Percentiles rank a stretch among this genome's conserved stretches.
Evolutionary conservation across 64 coral and sea anemone species (phyloP).

Genomic region (Porites lutea): DNA sequence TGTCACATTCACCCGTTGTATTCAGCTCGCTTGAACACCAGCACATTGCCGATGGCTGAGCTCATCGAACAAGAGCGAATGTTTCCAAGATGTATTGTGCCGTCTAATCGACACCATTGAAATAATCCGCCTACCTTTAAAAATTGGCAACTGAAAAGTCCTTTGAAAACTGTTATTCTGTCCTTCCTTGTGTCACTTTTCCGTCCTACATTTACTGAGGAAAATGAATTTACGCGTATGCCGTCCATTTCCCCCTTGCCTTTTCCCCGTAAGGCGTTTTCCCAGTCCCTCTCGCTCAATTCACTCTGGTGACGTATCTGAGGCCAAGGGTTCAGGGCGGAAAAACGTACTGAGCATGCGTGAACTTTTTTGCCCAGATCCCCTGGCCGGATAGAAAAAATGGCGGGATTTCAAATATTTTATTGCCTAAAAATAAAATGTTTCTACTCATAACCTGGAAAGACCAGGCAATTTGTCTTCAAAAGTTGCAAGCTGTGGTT

Average conservation of each 20-base stretch:
- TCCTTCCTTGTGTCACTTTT: slow-evolving; percentile 3
- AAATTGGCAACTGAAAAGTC: neutral
- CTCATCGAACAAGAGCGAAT: neutral
- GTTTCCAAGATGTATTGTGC: neutral
- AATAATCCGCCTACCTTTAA: slow-evolving; percentile 3
- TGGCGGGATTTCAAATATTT: no score
- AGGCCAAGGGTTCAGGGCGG: no score
- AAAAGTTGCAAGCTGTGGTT: no score
- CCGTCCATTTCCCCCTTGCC: neutral
- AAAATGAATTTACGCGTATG: slow-evolving; percentile 7
- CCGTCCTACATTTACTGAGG: neutral
- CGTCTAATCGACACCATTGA: neutral
- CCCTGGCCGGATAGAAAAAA: no score
- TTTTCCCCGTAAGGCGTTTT: no score
- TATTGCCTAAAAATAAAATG: no score
- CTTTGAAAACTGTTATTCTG: neutral
- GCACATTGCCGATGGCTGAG: neutral
- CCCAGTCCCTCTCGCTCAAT: no score
- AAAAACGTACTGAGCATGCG: no score
- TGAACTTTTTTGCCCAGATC: no score
- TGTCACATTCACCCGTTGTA: neutral
- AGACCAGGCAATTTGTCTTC: no score
- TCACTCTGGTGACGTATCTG: no score
- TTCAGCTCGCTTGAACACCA: neutral
- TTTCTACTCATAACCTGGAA: no score